Evolutionary conservation across 2,113 vertebrate species (phyloP), one percentile per base, ranked within the genome.

Genomic region (Pardalotus punctatus): DNA sequence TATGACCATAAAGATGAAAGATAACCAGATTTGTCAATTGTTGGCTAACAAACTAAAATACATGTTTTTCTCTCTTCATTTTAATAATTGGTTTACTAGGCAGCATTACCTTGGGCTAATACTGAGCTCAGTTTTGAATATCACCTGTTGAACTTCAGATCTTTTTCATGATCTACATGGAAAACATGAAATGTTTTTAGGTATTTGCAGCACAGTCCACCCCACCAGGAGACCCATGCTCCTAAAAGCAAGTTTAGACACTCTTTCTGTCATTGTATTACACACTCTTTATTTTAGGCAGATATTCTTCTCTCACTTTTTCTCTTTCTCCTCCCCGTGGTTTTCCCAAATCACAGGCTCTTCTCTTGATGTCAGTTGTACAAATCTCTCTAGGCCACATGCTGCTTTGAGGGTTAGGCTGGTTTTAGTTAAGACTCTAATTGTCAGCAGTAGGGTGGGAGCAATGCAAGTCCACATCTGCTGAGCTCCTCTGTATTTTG

Each of bases 321-420:
- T 85, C 48, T 78, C 57, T 87, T 85, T 80, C 28, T 42, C 28
- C 33, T 92, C 76, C 16, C 43, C 69, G 76, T 42, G 90, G 82
- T 96, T 96, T 94, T 93, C 80, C 65, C 77, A 95, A 90, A 92
- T 95, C 93, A 88, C 64, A 84, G 65, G 48, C 92, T 79, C 33
- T 86, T 96, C 88, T 94, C 93, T 95, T 96, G 45, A 94, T 95
- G 94, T 94, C 88, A 84, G 1, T 92, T 92, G 36, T 94, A 95
- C 96, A 97, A 96, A 96, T 95, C 96, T 96, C 88, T 93, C 80
- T 86, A 74, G 86, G 94, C 92, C 94, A 92, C 88, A 96, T 94
- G 82, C 80, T 81, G 72, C 93, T 95, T 96, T 97, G 96, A 96
- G 96, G 82, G 88, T 48, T 80, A 96, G 71, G 81, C 96, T 96